Percentiles rank a stretch among this genome's conserved stretches.
Evolutionary conservation across 2,113 vertebrate species (phyloP).

Genomic region (Zosterops borbonicus): DNA sequence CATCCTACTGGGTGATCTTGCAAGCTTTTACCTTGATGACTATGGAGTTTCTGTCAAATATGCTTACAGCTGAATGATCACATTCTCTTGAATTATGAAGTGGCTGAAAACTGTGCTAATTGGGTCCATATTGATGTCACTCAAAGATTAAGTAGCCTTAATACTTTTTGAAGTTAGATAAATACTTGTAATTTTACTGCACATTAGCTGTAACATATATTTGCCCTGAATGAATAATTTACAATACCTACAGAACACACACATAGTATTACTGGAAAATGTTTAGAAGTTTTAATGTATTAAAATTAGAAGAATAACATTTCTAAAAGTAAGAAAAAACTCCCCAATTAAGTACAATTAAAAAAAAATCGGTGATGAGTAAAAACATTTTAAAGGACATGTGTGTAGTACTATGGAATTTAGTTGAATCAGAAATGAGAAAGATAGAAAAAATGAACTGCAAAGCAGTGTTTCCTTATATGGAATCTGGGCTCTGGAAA

Average conservation of each 20-base stretch:
- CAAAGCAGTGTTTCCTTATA: background rate
- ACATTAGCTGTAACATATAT: background rate
- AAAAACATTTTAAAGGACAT: background rate
- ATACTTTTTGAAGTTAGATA: slow-evolving; percentile 56
- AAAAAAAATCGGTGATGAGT: background rate
- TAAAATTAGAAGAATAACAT: background rate
- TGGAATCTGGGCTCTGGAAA: background rate
- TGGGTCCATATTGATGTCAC: slow-evolving; percentile 69
- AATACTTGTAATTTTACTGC: slow-evolving; percentile 42
- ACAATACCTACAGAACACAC: background rate
- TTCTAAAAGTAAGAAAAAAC: background rate
- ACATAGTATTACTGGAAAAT: background rate
- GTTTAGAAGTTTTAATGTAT: background rate
- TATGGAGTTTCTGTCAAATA: slow-evolving; percentile 81
- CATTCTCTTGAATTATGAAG: slow-evolving; percentile 79
- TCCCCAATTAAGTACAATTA: background rate
- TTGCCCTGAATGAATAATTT: background rate
- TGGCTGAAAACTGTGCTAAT: slow-evolving; percentile 77
- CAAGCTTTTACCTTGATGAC: slow-evolving; percentile 79
- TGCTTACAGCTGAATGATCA: slow-evolving; percentile 78
- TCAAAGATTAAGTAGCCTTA: slow-evolving; percentile 71
- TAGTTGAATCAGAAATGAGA: background rate
- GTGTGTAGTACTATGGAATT: background rate
- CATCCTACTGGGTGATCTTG: slow-evolving; percentile 77
- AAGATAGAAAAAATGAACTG: background rate